Base-by-base conservation (phyloP, 2,113 vertebrate species). In the Lagopus muta region DNA sequence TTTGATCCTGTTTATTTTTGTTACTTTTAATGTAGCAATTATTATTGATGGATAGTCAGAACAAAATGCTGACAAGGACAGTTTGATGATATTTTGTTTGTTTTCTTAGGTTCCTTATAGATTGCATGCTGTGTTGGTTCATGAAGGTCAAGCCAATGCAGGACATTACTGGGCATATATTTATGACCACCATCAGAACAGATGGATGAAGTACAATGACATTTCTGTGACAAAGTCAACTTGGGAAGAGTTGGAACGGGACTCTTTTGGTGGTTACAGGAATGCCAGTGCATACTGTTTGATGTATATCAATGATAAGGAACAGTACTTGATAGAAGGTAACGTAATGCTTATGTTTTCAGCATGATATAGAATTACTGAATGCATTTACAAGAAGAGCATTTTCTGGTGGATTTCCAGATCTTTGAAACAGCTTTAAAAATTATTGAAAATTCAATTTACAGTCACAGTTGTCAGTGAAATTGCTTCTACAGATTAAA, bases 91-190 rank as follows among this genome's bases (percentile, higher is more conserved):
- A 43, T 73, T 69, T n/a, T 7, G 3, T 22, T 48, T 17, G 12
- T 54, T 50, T 18, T 58, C 16, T 84, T 85, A 99, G 99, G 98
- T 99, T 96, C 99, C 99, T 38, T 99, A 99, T 89, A 98, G 99
- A 90, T 98, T 99, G 77, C 99, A 99, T 73, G 99, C 99, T 28
- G 99, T 99, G 43, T 97, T 99, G 93, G 99, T 99, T 86, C 99
- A 99, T 15, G 99, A 99, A 97, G 99, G 99, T 76, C 99, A 99
- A 96, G 99, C 99, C 3, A 99, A 99, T 45, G 99, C 99, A 4
- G 99, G 99, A 55, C 99, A 99, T 98, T 99, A 99, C 95, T 99
- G 99, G 99, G 99, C 99, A 3, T 99, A 99, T 89, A 99, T 99
- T 97, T 99, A 99, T 82, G 99, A 99, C 88, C 98, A 98, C 18